Conservation (phyloP, 2,888 invertebrate genomes). For the Ochlodes sylvanus region DNA sequence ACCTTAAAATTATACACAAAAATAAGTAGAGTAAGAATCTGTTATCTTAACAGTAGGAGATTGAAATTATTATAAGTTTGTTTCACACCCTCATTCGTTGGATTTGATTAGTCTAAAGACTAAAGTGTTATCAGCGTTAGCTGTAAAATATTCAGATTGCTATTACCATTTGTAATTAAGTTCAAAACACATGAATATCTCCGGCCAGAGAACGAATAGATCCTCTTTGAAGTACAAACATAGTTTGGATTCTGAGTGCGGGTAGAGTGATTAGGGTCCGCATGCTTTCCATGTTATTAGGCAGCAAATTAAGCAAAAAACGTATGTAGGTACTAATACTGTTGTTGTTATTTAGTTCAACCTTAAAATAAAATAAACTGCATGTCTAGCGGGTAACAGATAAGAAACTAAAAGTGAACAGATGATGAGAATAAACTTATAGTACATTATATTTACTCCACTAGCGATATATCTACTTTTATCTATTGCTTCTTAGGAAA, state of each 20-base stretch:
- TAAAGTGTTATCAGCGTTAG: too few relatives aligned
- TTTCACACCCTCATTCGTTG: not conserved
- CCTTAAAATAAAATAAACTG: too few relatives aligned
- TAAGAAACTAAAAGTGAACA: too few relatives aligned
- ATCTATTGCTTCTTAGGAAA: too few relatives aligned
- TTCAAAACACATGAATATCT: constrained; percentile 44
- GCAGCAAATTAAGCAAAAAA: constrained; percentile 4
- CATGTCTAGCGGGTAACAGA: too few relatives aligned
- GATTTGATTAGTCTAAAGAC: not conserved
- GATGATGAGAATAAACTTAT: too few relatives aligned
- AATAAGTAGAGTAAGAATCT: too few relatives aligned
- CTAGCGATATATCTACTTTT: too few relatives aligned
- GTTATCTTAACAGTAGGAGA: not conserved
- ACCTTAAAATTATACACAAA: too few relatives aligned
- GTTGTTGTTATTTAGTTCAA: too few relatives aligned
- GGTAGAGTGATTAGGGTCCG: constrained; percentile 21
- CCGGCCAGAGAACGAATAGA: constrained; percentile 24
- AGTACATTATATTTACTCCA: too few relatives aligned
- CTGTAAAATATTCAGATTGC: constrained; percentile 42
- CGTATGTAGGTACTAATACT: not conserved
- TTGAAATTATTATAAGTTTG: constrained; percentile 12
- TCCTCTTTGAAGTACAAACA: constrained; percentile 8
- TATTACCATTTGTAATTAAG: constrained; percentile 46
- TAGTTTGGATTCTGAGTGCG: constrained; percentile 16
- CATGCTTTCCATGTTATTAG: constrained; percentile 9